Base-by-base conservation (phyloP, 2,797 vertebrate genomes). In the Rachycentron canadum region DNA sequence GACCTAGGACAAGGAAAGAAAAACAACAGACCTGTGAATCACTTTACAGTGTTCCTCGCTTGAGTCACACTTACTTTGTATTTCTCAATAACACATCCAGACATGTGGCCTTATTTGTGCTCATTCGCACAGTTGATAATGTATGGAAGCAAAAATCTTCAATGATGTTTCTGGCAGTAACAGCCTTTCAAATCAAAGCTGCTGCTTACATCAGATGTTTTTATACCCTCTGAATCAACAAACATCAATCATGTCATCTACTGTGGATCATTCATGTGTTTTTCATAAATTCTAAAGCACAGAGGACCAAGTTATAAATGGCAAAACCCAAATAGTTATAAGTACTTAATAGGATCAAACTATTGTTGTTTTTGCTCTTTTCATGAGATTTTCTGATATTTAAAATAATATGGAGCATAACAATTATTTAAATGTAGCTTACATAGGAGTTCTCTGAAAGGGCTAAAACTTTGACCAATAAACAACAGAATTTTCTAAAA, bases 1-100 rank as follows among this genome's bases (percentile, higher is more conserved):
- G 78, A 99, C 98, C 98, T 99, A 63, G n/a, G 26, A 62, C 0
- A 9, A 43, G 38, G 4, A 16, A 56, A 36, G 40, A 49, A 28
- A 69, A 59, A 65, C 26, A 72, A 21, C 34, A 10, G 10, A 1
- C 0, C 28, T 53, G 12, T 40, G 19, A 61, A 73, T 76, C 57
- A 45, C 10, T 67, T 41, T 3, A 55, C 6, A 62, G 36, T 21
- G 13, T 71, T 36, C 69, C 83, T 79, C 87, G 66, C 69, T 67
- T 11, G 49, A 19, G 7, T 53, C 25, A 76, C 23, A 38, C 26
- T 41, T 16, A 26, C 11, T 69, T 47, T 67, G 32, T 45, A 25
- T 43, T 71, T 64, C 17, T 55, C 3, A 58, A 50, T 68, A 34
- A 56, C 34, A 3, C 4, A 56, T 36, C 17, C 38, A 23, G 1